Evolutionary conservation across 2,797 vertebrate genomes (phyloP), one percentile per base, ranked within the genome.

Genomic region (Zenarchopterus dispar): DNA sequence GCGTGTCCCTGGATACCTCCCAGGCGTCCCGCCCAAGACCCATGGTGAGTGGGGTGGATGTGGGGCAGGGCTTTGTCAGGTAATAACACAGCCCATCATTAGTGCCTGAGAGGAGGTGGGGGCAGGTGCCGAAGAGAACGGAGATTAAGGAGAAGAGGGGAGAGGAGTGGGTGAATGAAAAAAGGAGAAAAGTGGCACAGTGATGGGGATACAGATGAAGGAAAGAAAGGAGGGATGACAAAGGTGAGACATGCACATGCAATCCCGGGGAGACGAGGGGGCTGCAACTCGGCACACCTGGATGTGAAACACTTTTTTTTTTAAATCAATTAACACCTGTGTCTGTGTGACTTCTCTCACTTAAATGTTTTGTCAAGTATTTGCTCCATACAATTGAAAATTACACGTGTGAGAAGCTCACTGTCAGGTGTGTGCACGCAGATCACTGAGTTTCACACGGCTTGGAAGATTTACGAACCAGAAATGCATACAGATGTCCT

Each of bases 21-120:
- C 97, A 99, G 62, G 97, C 97, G 0, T 99, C 97, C 81, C 94
- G 95, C 78, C 95, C 94, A 62, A 99, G 92, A 70, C 97, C 97
- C 89, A 97, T 50, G 23, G 97, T 97, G 90, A 97, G 96, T 3
- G 97, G 97, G 77, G 90, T 97, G 92, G 82, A 44, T 83, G 92
- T 91, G 42, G 79, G 88, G 89, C 97, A 99, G 45, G 93, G 15
- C 11, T 47, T 88, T 36, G 92, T 95, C 81, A 99, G 94, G 92
- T 93, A 94, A 84, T 93, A 91, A 93, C 97, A 97, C 88, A 99
- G 93, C 61, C 97, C 97, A 0, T 98, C 96, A 61, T 97, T 94
- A 93, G 36, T 85, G 68, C 95, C 97, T 98, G 85, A 48, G 48
- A 52, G 36, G 44, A 67, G 68, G 62, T 51, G 57, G 55, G 52